Percentiles rank a stretch among this genome's conserved stretches.
These are phyloP conservation scores for Tetragnatha montana DNA, from an alignment of 2,888 invertebrate species.

Conservation along the genomic window DNA sequence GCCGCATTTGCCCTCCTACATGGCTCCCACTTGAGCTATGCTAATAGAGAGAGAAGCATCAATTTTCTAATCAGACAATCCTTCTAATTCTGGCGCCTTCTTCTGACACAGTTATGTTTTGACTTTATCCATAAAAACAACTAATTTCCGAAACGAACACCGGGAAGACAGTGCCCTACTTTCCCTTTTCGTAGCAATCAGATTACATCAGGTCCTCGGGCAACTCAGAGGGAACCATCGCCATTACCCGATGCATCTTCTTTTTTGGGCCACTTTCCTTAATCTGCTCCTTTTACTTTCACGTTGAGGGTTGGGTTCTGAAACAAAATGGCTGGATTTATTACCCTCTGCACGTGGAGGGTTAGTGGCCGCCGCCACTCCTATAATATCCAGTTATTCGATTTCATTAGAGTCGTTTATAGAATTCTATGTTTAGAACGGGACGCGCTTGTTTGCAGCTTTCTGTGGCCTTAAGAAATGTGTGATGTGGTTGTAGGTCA, in stretches of 20 bases:
- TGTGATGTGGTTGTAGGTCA: too few species aligned
- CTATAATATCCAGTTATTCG: too few species aligned
- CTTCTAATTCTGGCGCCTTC: constrained; percentile 22
- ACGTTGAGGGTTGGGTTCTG: not conserved
- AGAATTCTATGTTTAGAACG: too few species aligned
- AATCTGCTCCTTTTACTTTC: not conserved
- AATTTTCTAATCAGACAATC: constrained; percentile 6
- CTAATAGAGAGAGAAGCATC: not conserved
- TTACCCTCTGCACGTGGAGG: not conserved
- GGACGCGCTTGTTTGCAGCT: too few species aligned
- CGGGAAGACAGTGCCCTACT: constrained; percentile 23
- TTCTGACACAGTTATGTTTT: not conserved
- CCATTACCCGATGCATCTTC: not conserved
- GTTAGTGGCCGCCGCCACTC: not conserved
- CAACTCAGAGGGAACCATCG: not conserved
- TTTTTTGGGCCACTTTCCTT: not conserved
- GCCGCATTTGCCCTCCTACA: not conserved
- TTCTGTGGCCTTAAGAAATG: too few species aligned
- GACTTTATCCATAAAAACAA: not conserved
- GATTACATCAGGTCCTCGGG: not conserved
- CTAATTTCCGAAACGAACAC: not conserved
- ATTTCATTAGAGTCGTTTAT: too few species aligned
- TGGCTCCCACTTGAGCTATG: not conserved
- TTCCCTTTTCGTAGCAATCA: constrained; percentile 11
- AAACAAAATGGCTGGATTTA: too few species aligned